Conservation (phyloP, 2,113 vertebrate species). For the Phainopepla nitens region DNA sequence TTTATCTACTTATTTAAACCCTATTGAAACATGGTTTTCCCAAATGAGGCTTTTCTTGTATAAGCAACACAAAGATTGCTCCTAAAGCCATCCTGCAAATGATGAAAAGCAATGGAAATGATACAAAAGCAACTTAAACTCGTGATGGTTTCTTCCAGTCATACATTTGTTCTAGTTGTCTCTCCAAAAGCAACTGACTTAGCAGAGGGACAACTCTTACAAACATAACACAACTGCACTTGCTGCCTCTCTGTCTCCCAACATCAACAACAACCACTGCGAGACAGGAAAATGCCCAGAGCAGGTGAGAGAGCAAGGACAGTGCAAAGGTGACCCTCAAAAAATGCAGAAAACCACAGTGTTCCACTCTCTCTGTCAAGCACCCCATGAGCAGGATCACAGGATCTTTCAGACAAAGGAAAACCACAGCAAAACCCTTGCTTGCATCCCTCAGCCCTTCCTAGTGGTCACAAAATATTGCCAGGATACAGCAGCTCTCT, state of each 20-base stretch:
- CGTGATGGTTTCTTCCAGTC: accelerated
- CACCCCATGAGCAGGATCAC: neutral
- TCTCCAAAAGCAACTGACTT: neutral
- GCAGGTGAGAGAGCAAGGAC: accelerated
- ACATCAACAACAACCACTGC: neutral
- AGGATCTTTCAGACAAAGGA: neutral
- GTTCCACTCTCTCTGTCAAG: neutral
- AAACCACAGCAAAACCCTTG: neutral
- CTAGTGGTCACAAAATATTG: neutral
- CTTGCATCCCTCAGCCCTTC: neutral
- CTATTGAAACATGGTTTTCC: neutral
- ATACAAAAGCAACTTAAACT: neutral
- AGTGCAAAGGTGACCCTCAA: neutral
- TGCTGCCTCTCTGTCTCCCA: neutral
- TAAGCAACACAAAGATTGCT: neutral
- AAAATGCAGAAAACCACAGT: neutral
- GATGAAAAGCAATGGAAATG: neutral
- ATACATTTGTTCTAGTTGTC: neutral
- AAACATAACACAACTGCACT: neutral
- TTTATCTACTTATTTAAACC: neutral
- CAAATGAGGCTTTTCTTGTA: neutral
- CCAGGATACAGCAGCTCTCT: neutral
- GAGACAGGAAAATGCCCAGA: neutral
- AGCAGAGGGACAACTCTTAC: neutral
- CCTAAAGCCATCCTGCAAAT: neutral